A percentile compares a stretch with the other conserved stretches of the same genome.
Conservation (phyloP, 2,113 vertebrate genomes). For the Nicator chloris region DNA sequence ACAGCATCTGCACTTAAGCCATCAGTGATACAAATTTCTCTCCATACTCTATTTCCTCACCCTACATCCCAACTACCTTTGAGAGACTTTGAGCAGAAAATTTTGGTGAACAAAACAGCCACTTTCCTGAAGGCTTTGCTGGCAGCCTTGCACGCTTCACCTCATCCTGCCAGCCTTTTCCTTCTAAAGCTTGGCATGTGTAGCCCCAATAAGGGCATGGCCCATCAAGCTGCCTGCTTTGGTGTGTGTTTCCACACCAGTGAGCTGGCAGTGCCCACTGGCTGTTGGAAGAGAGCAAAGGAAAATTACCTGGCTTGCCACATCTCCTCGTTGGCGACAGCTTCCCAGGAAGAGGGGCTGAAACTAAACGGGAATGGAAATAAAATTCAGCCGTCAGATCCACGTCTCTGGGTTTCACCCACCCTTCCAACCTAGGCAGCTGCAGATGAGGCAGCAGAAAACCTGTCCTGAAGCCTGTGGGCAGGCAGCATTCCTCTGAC, state of each 20-base stretch:
- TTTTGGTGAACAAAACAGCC: neutral
- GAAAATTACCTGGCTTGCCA: conserved; percentile 95
- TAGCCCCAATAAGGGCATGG: neutral
- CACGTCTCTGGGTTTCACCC: neutral
- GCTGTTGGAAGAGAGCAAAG: neutral
- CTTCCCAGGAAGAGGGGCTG: conserved; percentile 90
- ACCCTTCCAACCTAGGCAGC: neutral
- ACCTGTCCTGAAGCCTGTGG: neutral
- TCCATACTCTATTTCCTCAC: neutral
- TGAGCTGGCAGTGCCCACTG: neutral
- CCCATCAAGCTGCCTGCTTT: neutral
- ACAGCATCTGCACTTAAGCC: neutral
- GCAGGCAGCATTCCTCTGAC: too few species aligned
- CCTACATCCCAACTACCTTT: neutral
- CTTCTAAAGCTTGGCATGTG: neutral
- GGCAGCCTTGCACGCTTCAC: neutral
- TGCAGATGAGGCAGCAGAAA: neutral
- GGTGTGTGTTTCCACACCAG: neutral
- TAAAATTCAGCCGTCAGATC: neutral
- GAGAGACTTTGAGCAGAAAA: neutral
- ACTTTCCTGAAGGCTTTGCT: neutral
- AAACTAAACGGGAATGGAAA: conserved; percentile 77
- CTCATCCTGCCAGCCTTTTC: neutral
- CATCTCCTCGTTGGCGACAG: conserved; percentile 97
- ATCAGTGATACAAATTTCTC: neutral